phyloP scores from a whole-genome alignment of 2,113 vertebrate genomes.

The Orthonyx spaldingii region DNA sequence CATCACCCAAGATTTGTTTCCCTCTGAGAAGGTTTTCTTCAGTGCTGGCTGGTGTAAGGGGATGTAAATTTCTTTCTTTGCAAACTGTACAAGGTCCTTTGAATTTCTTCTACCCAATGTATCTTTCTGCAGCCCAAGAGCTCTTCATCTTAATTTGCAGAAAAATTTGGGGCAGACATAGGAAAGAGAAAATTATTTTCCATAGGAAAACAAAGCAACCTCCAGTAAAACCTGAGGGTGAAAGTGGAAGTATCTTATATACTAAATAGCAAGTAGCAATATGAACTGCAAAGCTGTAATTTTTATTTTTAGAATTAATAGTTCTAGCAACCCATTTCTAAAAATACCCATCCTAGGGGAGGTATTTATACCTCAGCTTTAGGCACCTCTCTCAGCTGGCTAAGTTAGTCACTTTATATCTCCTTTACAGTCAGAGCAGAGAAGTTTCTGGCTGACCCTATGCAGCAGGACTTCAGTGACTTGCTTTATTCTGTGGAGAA shows the following conservation, averaged over 20 bases:
- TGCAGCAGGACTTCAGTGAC: neutral
- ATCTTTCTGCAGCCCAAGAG: neutral
- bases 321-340: neutral
- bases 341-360: neutral
- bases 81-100: neutral
- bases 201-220: neutral
- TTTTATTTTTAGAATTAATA: neutral
- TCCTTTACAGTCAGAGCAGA: neutral
- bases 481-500: neutral
- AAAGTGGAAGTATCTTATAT: neutral
- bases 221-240: neutral
- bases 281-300: neutral
- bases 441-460: neutral
- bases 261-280: neutral
- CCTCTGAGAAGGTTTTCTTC: neutral
- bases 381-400: neutral
- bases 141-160: neutral
- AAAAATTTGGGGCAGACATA: neutral
- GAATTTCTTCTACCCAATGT: neutral
- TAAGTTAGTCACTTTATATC: neutral
- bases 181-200: neutral
- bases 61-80: neutral
- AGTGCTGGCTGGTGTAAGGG: neutral
- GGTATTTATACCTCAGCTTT: neutral
- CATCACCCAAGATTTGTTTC: neutral